Percentiles rank a stretch among this genome's conserved stretches.
Conservation (phyloP, 2,797 vertebrate species). For the Sebastes reedi region DNA sequence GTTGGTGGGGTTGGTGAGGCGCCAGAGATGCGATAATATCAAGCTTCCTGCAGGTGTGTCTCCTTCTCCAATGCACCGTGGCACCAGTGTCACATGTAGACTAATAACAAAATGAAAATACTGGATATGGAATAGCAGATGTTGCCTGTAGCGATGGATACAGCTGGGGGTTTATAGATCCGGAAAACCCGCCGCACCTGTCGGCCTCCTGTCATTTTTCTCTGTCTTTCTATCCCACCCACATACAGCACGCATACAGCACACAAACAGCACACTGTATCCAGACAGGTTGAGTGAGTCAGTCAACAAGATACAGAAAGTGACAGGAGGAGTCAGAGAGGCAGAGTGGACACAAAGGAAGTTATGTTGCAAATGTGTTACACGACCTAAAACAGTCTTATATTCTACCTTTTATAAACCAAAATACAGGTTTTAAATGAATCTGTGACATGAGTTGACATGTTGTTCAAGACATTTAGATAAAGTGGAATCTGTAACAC, state of each 20-base stretch:
- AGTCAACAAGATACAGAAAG: slow-evolving; percentile 1
- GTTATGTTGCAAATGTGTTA: neutral
- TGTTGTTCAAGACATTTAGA: neutral
- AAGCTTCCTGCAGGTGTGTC: neutral
- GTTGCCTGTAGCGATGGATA: neutral
- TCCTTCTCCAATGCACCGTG: neutral
- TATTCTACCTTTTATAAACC: neutral
- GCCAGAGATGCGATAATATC: neutral
- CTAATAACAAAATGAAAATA: neutral
- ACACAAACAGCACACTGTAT: neutral
- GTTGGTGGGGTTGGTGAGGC: neutral
- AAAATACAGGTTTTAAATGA: neutral
- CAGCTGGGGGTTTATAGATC: neutral
- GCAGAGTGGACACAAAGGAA: neutral
- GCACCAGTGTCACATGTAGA: neutral
- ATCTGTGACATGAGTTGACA: neutral
- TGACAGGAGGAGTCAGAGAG: neutral
- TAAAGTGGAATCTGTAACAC: neutral
- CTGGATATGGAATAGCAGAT: neutral
- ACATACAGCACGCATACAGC: neutral
- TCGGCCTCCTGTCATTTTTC: neutral
- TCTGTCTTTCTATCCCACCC: neutral
- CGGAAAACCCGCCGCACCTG: slow-evolving; percentile 25
- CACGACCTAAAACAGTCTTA: neutral
- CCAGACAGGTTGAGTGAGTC: slow-evolving; percentile 40